Percentiles rank a stretch among this genome's conserved stretches.
Evolutionary conservation across 2,113 vertebrate genomes (phyloP).

Genomic region (Procapra przewalskii): DNA sequence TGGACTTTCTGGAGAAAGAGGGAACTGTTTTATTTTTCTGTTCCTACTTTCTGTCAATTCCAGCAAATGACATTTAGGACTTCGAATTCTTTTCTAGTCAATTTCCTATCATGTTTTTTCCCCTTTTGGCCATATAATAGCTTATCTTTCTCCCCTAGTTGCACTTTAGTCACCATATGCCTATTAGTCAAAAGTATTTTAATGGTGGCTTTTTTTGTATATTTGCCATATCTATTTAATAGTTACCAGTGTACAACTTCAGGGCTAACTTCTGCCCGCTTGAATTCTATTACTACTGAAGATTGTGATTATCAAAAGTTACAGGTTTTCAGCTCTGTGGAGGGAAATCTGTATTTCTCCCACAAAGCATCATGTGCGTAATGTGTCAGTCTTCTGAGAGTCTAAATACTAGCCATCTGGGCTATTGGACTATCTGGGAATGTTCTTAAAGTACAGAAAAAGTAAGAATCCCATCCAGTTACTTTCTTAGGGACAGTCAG

Average conservation of each 20-base stretch:
- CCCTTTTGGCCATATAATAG: not conserved
- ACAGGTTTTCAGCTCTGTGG: not conserved
- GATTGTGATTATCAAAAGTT: not conserved
- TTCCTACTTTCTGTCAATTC: not conserved
- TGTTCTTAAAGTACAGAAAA: constrained; percentile 10
- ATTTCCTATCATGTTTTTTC: not conserved
- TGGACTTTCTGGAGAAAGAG: constrained; percentile 13
- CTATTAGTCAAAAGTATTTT: not conserved
- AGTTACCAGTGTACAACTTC: not conserved
- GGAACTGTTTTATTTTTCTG: not conserved
- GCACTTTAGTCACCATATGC: not conserved
- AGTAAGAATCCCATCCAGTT: not conserved
- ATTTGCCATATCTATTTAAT: not conserved
- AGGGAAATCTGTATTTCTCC: constrained; percentile 27
- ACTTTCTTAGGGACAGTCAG: constrained; percentile 28
- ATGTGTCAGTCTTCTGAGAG: not conserved
- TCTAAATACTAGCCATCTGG: not conserved
- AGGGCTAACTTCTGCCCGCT: not conserved
- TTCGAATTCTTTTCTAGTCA: not conserved
- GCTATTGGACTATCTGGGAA: not conserved
- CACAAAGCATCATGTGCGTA: not conserved
- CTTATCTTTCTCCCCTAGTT: constrained; percentile 20
- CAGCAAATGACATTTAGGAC: not conserved
- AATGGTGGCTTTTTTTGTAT: not conserved
- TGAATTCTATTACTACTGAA: not conserved